phyloP scores from a whole-genome alignment of 2,888 invertebrate species.

The Gymnoscelis rufifasciata region DNA sequence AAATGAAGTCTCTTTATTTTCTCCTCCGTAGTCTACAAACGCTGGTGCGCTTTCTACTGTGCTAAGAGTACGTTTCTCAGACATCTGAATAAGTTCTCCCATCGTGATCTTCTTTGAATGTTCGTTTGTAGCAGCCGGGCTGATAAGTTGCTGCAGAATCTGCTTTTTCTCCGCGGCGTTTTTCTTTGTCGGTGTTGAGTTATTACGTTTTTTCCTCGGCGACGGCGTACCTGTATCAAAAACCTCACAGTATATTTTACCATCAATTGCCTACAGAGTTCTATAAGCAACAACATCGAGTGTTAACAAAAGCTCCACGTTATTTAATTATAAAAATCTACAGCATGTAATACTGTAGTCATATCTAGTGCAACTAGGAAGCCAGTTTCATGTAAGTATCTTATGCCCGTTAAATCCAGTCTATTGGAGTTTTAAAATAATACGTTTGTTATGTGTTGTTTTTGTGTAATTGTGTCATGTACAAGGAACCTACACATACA shows the following conservation, averaged over 20 bases:
- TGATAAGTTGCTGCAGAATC: slow-evolving; percentile 87
- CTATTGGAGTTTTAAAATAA: slow-evolving; percentile 27
- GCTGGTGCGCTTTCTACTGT: slow-evolving; percentile 72
- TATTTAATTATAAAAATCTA: slow-evolving; percentile 29
- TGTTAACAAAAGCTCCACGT: slow-evolving; percentile 51
- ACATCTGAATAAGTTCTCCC: slow-evolving; percentile 86
- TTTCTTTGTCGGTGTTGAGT: slow-evolving; percentile 88
- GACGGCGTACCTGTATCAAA: slow-evolving; percentile 84
- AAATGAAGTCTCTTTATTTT: slow-evolving; percentile 81
- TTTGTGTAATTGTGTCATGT: slow-evolving; percentile 21
- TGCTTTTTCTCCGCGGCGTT: slow-evolving; percentile 88
- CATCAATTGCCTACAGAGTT: slow-evolving; percentile 11
- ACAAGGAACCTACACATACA: slow-evolving; percentile 10
- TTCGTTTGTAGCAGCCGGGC: slow-evolving; percentile 82
- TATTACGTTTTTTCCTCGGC: slow-evolving; percentile 87
- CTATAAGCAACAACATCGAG: slow-evolving; percentile 50
- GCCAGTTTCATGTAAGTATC: slow-evolving; percentile 67
- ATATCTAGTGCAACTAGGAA: slow-evolving; percentile 59
- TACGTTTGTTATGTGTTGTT: slow-evolving; percentile 17
- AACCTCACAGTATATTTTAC: slow-evolving; percentile 24
- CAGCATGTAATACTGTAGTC: slow-evolving; percentile 47
- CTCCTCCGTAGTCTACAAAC: slow-evolving; percentile 66
- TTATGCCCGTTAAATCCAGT: slow-evolving; percentile 41
- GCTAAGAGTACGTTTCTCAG: slow-evolving; percentile 78
- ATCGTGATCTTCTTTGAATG: slow-evolving; percentile 82